Evolutionary conservation across 2,797 vertebrate genomes (phyloP).

Genomic region (Perodicticus potto): DNA sequence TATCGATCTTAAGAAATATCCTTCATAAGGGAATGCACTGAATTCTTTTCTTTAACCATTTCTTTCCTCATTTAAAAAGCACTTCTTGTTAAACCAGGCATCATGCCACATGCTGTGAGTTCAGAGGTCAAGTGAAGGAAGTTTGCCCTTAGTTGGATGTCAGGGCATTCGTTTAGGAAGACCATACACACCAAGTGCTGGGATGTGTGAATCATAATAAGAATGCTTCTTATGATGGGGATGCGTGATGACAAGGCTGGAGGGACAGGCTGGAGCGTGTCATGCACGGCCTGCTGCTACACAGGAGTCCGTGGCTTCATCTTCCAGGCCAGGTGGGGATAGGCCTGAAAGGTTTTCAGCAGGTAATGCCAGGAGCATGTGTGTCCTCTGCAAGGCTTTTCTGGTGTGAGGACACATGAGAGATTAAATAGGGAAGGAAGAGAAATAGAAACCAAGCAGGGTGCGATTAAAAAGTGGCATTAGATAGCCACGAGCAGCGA

Average conservation of each 20-base stretch:
- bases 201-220: accelerated
- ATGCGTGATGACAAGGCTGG: neutral
- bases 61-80: neutral
- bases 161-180: neutral
- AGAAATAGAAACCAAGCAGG: neutral
- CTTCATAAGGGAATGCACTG: neutral
- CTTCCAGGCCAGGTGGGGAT: neutral
- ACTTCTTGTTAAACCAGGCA: neutral
- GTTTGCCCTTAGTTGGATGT: neutral
- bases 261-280: accelerated
- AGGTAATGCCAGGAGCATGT: too few species aligned
- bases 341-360: neutral
- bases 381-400: neutral
- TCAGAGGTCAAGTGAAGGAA: neutral
- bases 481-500: too few species aligned
- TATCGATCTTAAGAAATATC: too few species aligned
- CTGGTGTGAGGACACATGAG: accelerated
- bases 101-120: accelerated
- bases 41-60: neutral
- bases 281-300: accelerated
- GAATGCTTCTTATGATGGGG: too few species aligned
- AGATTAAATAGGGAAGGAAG: neutral
- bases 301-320: too few species aligned
- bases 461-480: neutral
- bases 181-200: accelerated